Evolutionary conservation across 2,888 invertebrate genomes (phyloP), one percentile per base, ranked within the genome.

Genomic region (Aphrophora alni): DNA sequence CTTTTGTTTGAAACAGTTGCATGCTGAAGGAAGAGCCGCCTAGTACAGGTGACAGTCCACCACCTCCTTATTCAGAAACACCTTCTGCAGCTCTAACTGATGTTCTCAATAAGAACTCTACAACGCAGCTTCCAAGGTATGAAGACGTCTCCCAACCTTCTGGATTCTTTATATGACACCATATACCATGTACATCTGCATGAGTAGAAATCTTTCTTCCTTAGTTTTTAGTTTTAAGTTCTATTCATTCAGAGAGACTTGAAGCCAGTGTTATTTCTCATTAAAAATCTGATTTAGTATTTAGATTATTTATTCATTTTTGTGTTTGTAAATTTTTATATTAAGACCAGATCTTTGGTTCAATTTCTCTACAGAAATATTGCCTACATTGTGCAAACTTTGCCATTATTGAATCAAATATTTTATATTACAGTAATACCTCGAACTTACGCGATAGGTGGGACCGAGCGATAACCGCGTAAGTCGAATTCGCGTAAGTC

Each of bases 51-150:
- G 85, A 88, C 84, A 89, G 89, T 85, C 89, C 89, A 70, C 89
- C 89, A 27, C 89, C 89, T 1, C 89, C 89, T 5, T 89, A 89
- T 84, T 88, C 84, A 71, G 85, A 85, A 82, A 79, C 77, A 25
- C 79, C 81, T 25, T 28, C 75, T 38, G 38, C 79, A 51, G n/a
- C 74, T 44, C 77, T 68, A 7, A 68, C 81, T 7, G 75, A 77
- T 75, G 71, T 78, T 25, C 69, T 70, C 70, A 81, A 78, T 73
- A 81, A 77, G 26, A 78, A 77, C 74, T 28, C n/a, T 71, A 28
- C 51, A 70, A 44, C 79, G 33, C 84, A 84, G 80, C 80, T 83
- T 77, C 82, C 85, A 80, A 85, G 85, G 85, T 85, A 85, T 80
- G 84, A 83, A 44, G 83, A 83, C 75, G 68, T 82, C 25, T 78